A percentile compares a stretch with the other conserved stretches of the same genome.
Evolutionary conservation across 2,797 vertebrate species (phyloP).

Genomic region (Myotis vivesi): DNA sequence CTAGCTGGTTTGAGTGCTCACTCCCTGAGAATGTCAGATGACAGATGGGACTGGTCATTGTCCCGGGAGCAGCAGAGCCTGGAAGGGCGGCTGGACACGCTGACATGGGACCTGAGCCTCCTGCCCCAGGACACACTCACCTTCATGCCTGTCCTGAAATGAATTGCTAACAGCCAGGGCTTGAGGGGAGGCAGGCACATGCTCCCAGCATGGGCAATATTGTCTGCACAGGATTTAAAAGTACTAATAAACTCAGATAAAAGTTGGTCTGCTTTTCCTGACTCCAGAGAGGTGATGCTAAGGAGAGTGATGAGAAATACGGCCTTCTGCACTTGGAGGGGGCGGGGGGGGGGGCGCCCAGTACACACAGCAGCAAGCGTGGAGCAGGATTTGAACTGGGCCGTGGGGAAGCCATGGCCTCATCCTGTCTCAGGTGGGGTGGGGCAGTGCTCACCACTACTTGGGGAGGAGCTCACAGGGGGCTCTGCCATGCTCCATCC

Average conservation of each 20-base stretch:
- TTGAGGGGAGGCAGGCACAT: accelerated
- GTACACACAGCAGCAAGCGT: accelerated
- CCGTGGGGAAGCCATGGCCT: neutral
- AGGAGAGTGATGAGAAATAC: neutral
- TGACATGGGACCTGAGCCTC: neutral
- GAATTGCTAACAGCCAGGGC: no score
- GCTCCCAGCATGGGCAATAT: accelerated
- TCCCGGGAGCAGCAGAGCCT: neutral
- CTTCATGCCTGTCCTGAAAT: neutral
- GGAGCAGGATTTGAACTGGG: no score
- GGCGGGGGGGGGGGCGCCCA: accelerated
- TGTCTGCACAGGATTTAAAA: neutral
- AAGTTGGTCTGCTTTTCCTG: neutral
- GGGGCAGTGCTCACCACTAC: accelerated
- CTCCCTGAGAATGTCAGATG: neutral
- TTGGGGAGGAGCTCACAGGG: neutral
- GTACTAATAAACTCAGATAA: accelerated
- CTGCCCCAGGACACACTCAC: accelerated
- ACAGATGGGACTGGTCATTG: accelerated
- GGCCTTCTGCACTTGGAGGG: no score
- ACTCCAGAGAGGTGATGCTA: neutral
- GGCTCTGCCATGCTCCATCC: accelerated
- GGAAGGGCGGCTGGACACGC: accelerated
- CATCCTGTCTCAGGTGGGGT: no score
- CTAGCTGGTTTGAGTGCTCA: accelerated